Base-by-base conservation (phyloP, 2,888 invertebrate species). In the Anorthoa munda region DNA sequence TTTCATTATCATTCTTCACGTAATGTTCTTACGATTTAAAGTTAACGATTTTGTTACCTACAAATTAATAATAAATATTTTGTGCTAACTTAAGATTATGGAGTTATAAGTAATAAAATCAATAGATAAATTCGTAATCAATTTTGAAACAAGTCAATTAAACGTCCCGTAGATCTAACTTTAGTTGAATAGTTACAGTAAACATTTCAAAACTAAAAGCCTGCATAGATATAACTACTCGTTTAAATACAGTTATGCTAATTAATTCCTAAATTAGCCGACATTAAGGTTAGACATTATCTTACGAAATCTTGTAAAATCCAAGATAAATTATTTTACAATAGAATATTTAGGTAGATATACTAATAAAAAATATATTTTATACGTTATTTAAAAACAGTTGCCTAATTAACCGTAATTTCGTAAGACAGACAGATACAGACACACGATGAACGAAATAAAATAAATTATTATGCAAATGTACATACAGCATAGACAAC, bases 311-410 rank as follows among this genome's bases (percentile, higher is more conserved):
- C 39, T 46, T 55, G 17, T 58, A 56, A 13, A 59, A 53, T 31
- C 11, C n/a, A 53, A 64, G 26, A 75, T 59, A 75, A 80, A 59
- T 64, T 59, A 64, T 53, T 50, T 13, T 48, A 77, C 60, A 82
- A 56, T 53, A 26, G 23, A 56, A 64, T 68, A 67, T 63, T 66
- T 31, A 31, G 39, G 39, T 1, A 31, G 39, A 9, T 1, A 39
- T 7, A 31, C 39, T 39, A 39, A 39, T 39, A 39, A 39, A 39
- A 39, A 9, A 39, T 0, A 59, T n/a, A 60, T 53, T 48, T 23
- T 31, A n/a, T n/a, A 21, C 45, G 21, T 48, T 39, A 67, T 59
- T 48, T 4, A 66, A 76, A 66, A 50, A 59, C 17, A 0, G 7
- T 0, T 48, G 13, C 23, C n/a, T 46, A n/a, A 79, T 55, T 76